Conservation (phyloP, 1,140 invertebrate species). For the Brachionus koreanus region DNA sequence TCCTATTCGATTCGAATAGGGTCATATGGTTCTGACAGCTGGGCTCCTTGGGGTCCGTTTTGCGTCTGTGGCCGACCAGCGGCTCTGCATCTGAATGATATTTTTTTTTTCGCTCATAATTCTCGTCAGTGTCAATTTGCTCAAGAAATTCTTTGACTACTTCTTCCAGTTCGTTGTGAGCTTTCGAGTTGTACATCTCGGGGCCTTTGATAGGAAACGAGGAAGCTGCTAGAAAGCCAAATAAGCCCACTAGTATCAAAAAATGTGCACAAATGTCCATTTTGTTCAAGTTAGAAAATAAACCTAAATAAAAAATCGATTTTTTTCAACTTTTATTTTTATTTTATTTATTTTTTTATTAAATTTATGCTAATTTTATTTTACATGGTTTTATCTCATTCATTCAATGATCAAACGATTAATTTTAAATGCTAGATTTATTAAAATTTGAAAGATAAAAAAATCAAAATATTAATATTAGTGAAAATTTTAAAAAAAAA, state of each 20-base stretch:
- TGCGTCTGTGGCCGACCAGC: neutral
- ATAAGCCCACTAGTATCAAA: neutral
- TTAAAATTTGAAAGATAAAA: too few species aligned
- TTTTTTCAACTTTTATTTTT: neutral
- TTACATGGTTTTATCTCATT: too few species aligned
- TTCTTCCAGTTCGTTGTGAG: neutral
- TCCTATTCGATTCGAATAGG: conserved; percentile 4
- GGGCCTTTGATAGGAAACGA: neutral
- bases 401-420: too few species aligned
- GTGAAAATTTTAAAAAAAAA: too few species aligned
- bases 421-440: too few species aligned
- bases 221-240: neutral
- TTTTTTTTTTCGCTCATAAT: neutral
- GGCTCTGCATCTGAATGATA: neutral
- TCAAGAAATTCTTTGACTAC: neutral
- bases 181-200: neutral
- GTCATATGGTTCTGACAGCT: neutral
- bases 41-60: neutral
- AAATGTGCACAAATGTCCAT: neutral
- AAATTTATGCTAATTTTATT: too few species aligned
- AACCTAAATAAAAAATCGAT: neutral
- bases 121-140: neutral
- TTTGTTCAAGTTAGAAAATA: neutral
- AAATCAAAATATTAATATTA: too few species aligned
- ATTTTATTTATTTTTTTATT: too few species aligned